Conservation (phyloP, 2,888 invertebrate genomes). For the Thera britannica region DNA sequence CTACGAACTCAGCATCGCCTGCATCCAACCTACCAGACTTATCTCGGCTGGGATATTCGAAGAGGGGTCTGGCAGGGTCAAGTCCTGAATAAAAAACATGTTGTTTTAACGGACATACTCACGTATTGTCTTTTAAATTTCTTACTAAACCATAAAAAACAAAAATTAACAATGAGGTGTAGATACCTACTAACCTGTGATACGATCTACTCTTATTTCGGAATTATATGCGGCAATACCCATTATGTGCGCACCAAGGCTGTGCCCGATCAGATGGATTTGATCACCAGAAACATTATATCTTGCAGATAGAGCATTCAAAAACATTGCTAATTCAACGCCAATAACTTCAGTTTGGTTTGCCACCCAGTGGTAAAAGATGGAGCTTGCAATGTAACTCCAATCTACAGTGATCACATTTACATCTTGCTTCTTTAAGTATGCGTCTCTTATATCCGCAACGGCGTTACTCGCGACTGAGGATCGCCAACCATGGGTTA, state of each 20-base stretch:
- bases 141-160: too few relatives aligned
- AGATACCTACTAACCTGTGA: conserved; percentile 52
- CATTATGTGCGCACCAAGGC: conserved; percentile 68
- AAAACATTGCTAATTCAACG: conserved; percentile 50
- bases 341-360: conserved; percentile 56
- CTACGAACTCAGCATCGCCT: conserved; percentile 86
- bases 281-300: conserved; percentile 54
- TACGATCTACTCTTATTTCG: conserved; percentile 47
- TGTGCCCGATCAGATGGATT: conserved; percentile 65
- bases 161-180: too few relatives aligned
- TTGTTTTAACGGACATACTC: too few relatives aligned
- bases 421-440: conserved; percentile 62
- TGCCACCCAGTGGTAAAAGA: conserved; percentile 61
- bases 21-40: conserved; percentile 83
- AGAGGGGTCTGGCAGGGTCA: conserved; percentile 88
- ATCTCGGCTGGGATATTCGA: conserved; percentile 82
- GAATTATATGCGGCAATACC: conserved; percentile 57
- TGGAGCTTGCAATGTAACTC: conserved; percentile 56
- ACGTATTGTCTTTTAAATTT: too few relatives aligned
- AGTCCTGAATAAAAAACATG: conserved; percentile 73
- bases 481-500: conserved; percentile 83
- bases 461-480: conserved; percentile 63
- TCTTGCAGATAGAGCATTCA: conserved; percentile 46
- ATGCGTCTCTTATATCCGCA: conserved; percentile 68
- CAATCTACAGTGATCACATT: conserved; percentile 76